Base-by-base conservation (phyloP, 1,140 invertebrate species). In the Ips nitidus region DNA sequence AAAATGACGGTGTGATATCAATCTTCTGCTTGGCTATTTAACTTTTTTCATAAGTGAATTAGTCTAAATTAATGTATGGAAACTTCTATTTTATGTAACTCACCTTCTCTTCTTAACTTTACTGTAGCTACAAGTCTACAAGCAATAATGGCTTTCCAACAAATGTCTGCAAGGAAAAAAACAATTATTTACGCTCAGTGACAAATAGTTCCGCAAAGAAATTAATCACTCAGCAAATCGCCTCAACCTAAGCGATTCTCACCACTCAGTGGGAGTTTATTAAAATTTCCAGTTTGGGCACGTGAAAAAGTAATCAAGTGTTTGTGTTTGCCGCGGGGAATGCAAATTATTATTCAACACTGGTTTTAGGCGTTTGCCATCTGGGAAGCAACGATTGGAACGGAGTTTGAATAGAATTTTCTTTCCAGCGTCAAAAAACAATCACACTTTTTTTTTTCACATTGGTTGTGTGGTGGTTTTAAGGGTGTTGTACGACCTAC, bases 291-390 rank as follows among this genome's bases (percentile, higher is more conserved):
- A 55, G 52, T 38, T 55, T 38, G 52, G 52, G 52, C 52, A 55
- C 52, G 52, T 55, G 52, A 55, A 55, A 55, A 55, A 55, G 52
- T 55, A 55, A 55, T 55, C 52, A 55, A 55, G 52, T 55, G 52
- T 55, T 55, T 55, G 52, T 55, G 37, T 55, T 55, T 55, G 37
- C 52, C 52, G 6, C 36, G 37, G 52, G 52, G 52, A 50, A 50
- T 50, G 45, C 45, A 55, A 55, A 55, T 55, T 55, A 37, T 55
- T 55, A 55, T 55, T 55, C 52, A 55, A 6, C n/a, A 38, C 7
- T 38, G n/a, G 52, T 55, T 47, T 22, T 22, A 22, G 22, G 22
- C 22, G 22, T 22, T 50, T 22, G 3, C 45, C 45, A 6, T 3
- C 45, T 50, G 45, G 22, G 22, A 22, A 22, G 22, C 22, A 22